A percentile compares a stretch with the other conserved stretches of the same genome.
These are phyloP conservation scores for Maccullochella peelii DNA, from an alignment of 2,113 vertebrate genomes.

Conservation along the genomic window DNA sequence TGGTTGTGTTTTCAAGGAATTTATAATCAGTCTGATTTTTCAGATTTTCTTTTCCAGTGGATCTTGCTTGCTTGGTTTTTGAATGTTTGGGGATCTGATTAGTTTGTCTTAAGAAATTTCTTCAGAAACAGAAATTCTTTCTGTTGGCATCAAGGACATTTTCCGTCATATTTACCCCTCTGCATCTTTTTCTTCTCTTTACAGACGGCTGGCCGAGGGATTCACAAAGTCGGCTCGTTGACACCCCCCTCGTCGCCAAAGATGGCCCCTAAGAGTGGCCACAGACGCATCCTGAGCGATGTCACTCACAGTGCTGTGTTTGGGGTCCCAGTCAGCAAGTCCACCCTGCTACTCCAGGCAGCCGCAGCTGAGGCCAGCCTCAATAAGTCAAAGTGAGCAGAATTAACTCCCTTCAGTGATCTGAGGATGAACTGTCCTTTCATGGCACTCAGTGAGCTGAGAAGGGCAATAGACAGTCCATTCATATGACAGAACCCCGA, in stretches of 20 bases:
- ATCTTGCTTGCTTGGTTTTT: slow-evolving; percentile 17
- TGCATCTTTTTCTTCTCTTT: slow-evolving; percentile 2
- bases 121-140: not conserved
- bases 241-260: slow-evolving; percentile 97
- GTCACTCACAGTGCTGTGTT: slow-evolving; percentile 98
- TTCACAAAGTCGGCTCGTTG: slow-evolving; percentile 92
- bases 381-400: slow-evolving; percentile 97
- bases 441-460: slow-evolving; percentile 50
- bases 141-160: not conserved
- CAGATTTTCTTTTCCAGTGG: slow-evolving; percentile 14
- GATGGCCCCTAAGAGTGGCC: slow-evolving; percentile 91
- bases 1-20: slow-evolving; percentile 3
- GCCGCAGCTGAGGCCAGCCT: slow-evolving; percentile 97
- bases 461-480: slow-evolving; percentile 54
- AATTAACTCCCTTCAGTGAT: slow-evolving; percentile 61
- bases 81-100: slow-evolving; percentile 3
- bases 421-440: slow-evolving; percentile 66
- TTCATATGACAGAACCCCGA: slow-evolving; percentile 62
- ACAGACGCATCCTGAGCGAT: slow-evolving; percentile 96
- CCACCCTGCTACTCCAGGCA: slow-evolving; percentile 95
- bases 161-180: slow-evolving; percentile 1
- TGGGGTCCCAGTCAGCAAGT: slow-evolving; percentile 97
- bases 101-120: no score
- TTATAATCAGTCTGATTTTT: not conserved
- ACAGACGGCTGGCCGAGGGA: slow-evolving; percentile 52